A percentile compares a stretch with the other conserved stretches of the same genome.
These are phyloP conservation scores for Thripadectes ignobilis DNA, from an alignment of 2,797 vertebrate species.

Conservation along the genomic window DNA sequence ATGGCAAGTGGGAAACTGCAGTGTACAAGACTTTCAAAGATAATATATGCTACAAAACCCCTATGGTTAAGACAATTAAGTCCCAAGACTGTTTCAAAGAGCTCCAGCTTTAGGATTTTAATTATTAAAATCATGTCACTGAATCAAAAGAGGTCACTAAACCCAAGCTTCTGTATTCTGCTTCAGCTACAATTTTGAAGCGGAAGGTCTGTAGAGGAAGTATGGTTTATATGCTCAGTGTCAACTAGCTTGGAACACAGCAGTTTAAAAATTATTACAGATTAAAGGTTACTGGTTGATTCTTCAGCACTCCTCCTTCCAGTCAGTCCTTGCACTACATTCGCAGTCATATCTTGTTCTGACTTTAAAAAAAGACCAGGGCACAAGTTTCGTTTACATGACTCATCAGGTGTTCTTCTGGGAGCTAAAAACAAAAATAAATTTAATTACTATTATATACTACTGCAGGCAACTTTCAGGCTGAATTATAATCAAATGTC, in stretches of 20 bases:
- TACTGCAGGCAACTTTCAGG: slow-evolving; percentile 22
- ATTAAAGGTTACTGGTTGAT: slow-evolving; percentile 1
- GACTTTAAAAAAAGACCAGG: neutral
- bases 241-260: neutral
- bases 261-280: neutral
- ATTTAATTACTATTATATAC: slow-evolving; percentile 39
- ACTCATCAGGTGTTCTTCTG: slow-evolving; percentile 65
- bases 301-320: slow-evolving; percentile 3
- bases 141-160: slow-evolving; percentile 40
- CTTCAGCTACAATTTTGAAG: neutral
- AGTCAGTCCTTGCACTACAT: slow-evolving; percentile 6
- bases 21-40: neutral
- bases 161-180: neutral
- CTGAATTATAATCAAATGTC: slow-evolving; percentile 23
- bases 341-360: slow-evolving; percentile 26
- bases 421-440: slow-evolving; percentile 54
- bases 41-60: neutral
- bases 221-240: neutral
- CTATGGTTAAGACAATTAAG: neutral
- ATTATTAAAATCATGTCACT: slow-evolving; percentile 34
- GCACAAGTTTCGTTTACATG: neutral
- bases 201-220: neutral
- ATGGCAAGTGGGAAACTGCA: neutral
- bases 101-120: slow-evolving; percentile 19
- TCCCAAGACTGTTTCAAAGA: slow-evolving; percentile 1